Percentiles rank a stretch among this genome's conserved stretches.
phyloP scores from a whole-genome alignment of 2,888 invertebrate species.

The Metacarcinus magister region DNA sequence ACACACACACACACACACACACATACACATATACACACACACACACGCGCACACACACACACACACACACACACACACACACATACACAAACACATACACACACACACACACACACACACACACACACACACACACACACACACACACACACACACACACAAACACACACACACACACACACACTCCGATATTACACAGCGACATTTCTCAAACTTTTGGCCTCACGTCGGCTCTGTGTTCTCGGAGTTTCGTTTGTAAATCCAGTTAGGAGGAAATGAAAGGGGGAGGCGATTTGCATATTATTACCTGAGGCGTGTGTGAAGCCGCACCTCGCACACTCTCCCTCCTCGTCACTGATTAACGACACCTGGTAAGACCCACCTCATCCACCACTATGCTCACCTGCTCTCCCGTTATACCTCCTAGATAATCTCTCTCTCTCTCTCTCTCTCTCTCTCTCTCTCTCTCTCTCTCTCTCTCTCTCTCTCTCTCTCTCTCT shows the following conservation, averaged over 20 bases:
- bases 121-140: slow-evolving; percentile 21
- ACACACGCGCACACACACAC: slow-evolving; percentile 3
- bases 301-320: slow-evolving; percentile 54
- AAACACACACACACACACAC: slow-evolving; percentile 36
- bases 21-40: neutral
- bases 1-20: neutral
- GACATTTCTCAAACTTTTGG: slow-evolving; percentile 27
- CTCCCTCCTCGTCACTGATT: neutral
- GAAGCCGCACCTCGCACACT: neutral
- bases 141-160: slow-evolving; percentile 33
- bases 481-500: slow-evolving; percentile 2
- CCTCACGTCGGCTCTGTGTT: neutral
- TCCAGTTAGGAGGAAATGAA: slow-evolving; percentile 66
- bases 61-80: neutral
- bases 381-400: neutral
- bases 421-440: neutral
- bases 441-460: neutral
- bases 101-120: neutral
- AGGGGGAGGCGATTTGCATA: slow-evolving; percentile 61
- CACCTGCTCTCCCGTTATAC: slow-evolving; percentile 12
- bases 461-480: neutral
- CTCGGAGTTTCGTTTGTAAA: slow-evolving; percentile 40
- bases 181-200: neutral
- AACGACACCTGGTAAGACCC: slow-evolving; percentile 36
- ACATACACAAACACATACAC: neutral